Base-by-base conservation (phyloP, 2,888 invertebrate genomes). In the Lucinisca nassula region DNA sequence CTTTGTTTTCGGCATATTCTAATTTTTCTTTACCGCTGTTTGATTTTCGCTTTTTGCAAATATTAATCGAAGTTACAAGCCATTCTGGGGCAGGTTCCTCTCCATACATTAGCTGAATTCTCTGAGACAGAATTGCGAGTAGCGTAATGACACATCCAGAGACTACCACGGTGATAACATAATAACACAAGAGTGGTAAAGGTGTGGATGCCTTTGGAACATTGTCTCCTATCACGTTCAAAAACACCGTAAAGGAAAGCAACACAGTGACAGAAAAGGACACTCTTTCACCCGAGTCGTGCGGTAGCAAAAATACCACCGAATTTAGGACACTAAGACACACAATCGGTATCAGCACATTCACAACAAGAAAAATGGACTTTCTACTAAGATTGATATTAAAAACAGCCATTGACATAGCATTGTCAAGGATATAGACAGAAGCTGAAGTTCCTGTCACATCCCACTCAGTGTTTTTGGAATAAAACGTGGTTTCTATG, bases 171-270 rank as follows among this genome's bases (percentile, higher is more conserved):
- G 27, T 24, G 3, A 73, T 6, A 30, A 73, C 24, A 30, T 73
- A 85, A 27, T 82, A 82, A 14, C 77, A 85, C 12, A 85, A 32
- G 10, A 74, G 17, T 0, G 85, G 70, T 67, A 78, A 78, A 6
- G 85, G 85, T 35, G 70, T 38, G 6, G 85, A 85, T 2, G 85
- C 74, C 49, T 85, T 79, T 17, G 85, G 85, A 12, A 85, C 37
- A 30, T 78, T 82, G n/a, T 85, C 82, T 2, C 82, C 82, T n/a
- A 85, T 82, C 0, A 85, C 51, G 10, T 77, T 85, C 45, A 82
- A 38, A 75, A 85, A 85, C 27, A 85, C 82, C 21, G 82, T 72
- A 17, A 85, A 61, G 1, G 85, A 73, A 14, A 85, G 78, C 37
- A 85, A 37, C n/a, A 82, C 75, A 0, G 82, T 85, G 14, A 82